Base-by-base conservation (phyloP, 2,888 invertebrate genomes). In the Agrypnus murinus region DNA sequence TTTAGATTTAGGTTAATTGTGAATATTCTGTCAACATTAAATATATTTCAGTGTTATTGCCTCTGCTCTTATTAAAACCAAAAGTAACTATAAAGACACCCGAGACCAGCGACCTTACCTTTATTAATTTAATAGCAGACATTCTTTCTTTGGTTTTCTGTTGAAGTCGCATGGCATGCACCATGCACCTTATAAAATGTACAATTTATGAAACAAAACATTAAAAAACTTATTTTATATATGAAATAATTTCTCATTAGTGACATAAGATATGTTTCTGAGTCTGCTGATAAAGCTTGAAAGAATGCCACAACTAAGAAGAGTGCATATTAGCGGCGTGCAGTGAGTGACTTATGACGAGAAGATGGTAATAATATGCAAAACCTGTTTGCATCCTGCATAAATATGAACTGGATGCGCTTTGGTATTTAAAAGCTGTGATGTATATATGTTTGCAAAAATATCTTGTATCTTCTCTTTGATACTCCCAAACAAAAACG, bases 211-310 rank as follows among this genome's bases (percentile, higher is more conserved):
- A n/a, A 62, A 62, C 46, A n/a, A 34, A 45, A 46, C 46, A 5
- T 31, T 45, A 12, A 62, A 62, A 60, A 62, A n/a, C n/a, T n/a
- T n/a, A n/a, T n/a, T n/a, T n/a, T n/a, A n/a, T n/a, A n/a, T n/a
- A n/a, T n/a, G n/a, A 75, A 74, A 76, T 76, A 77, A 77, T 77
- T 77, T 77, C 76, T 77, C 76, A 73, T 76, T 77, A 77, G 76
- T 77, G 76, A 76, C 75, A 73, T 75, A 74, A 77, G 76, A 77
- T 77, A 77, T 76, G 75, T 75, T 68, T 71, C 70, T 46, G 5
- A 75, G 76, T 75, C 75, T 72, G 68, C 75, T 77, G 77, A 77
- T 77, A 77, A 75, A 77, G 76, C 77, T 75, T 73, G 74, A 74
- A 75, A 72, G 72, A 66, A 64, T 65, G 70, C 58, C 25, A 48